These are phyloP conservation scores for Eumacrocentrus americanus DNA, from an alignment of 2,888 invertebrate species.

Conservation along the genomic window DNA sequence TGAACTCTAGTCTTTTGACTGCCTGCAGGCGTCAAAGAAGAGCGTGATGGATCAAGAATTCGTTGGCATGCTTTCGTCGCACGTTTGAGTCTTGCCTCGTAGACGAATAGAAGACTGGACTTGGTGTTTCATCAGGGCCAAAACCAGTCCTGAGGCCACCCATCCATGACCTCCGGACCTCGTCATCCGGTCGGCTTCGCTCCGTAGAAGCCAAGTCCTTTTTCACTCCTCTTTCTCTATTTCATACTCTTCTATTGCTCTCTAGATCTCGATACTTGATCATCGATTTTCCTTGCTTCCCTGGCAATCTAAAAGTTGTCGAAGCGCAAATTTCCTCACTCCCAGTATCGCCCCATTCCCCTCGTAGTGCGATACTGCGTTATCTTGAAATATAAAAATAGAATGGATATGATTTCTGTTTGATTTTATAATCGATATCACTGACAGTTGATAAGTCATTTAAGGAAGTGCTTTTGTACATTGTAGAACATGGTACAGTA, in stretches of 20 bases:
- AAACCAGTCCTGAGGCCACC: slow-evolving; percentile 59
- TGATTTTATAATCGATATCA: too few relatives aligned
- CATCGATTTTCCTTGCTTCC: neutral
- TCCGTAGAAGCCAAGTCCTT: slow-evolving; percentile 30
- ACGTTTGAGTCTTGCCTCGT: neutral
- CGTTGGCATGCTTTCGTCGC: slow-evolving; percentile 17
- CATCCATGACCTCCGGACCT: slow-evolving; percentile 58
- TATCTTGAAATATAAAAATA: neutral
- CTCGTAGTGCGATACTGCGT: neutral
- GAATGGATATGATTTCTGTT: too few relatives aligned
- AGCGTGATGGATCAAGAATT: slow-evolving; percentile 17
- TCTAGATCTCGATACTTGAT: slow-evolving; percentile 13
- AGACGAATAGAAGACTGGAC: slow-evolving; percentile 25
- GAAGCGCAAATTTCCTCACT: neutral
- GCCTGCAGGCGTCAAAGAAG: slow-evolving; percentile 7
- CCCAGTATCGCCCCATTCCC: too few relatives aligned
- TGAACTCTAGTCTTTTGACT: slow-evolving; percentile 17
- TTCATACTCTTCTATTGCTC: slow-evolving; percentile 15
- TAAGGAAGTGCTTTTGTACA: too few relatives aligned
- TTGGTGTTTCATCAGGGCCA: slow-evolving; percentile 40
- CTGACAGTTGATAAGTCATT: too few relatives aligned
- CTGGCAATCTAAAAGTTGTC: too few relatives aligned
- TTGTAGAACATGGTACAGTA: too few relatives aligned
- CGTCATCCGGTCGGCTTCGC: slow-evolving; percentile 54
- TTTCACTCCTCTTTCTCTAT: slow-evolving; percentile 34